phyloP scores from a whole-genome alignment of 2,888 invertebrate species.

The Gymnoscelis rufifasciata region DNA sequence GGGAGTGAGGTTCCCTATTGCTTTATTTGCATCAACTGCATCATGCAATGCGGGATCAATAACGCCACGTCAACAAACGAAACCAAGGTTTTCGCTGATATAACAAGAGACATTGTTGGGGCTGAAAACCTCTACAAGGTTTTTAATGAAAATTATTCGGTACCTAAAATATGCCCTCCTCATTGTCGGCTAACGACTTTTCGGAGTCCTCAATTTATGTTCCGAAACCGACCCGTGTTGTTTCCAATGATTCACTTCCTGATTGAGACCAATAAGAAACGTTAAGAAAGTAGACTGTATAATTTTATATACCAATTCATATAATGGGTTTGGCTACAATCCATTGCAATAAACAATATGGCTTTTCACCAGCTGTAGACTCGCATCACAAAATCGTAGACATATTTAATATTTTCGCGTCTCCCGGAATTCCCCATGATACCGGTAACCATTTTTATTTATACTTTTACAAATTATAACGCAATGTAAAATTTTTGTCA shows the following conservation, averaged over 20 bases:
- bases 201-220: background rate
- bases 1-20: constrained; percentile 9
- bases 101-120: background rate
- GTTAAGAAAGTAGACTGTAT: constrained; percentile 2
- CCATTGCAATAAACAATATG: constrained; percentile 12
- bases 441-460: background rate
- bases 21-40: constrained; percentile 1
- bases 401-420: constrained; percentile 3
- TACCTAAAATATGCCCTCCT: background rate
- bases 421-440: constrained; percentile 5
- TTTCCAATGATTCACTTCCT: constrained; percentile 3
- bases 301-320: constrained; percentile 6
- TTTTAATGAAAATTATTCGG: background rate
- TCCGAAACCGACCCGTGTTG: background rate
- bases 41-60: constrained; percentile 9
- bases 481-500: constrained; percentile 12
- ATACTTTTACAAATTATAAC: background rate
- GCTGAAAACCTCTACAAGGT: constrained; percentile 5
- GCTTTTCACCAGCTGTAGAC: constrained; percentile 6
- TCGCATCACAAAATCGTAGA: constrained; percentile 11
- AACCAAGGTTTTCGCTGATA: constrained; percentile 3
- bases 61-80: constrained; percentile 8
- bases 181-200: background rate
- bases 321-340: constrained; percentile 13
- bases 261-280: background rate